phyloP scores from a whole-genome alignment of 1,140 invertebrate species.

The Drosophila pruinosa region DNA sequence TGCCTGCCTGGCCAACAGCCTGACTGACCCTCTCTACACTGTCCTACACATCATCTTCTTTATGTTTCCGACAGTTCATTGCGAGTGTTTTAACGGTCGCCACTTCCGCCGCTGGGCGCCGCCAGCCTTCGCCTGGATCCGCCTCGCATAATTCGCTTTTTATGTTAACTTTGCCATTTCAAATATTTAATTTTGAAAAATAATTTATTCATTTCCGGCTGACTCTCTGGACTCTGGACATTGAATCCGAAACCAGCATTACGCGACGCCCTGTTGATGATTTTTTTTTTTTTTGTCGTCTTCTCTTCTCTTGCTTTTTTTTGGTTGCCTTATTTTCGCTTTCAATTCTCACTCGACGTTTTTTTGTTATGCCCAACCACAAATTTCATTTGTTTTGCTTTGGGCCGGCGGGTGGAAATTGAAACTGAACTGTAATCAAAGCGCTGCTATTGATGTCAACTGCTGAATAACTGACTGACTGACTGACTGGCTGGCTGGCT shows the following conservation, averaged over 20 bases:
- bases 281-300: neutral
- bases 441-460: slow-evolving; percentile 68
- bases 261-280: slow-evolving; percentile 44
- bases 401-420: slow-evolving; percentile 48
- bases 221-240: neutral
- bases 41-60: neutral
- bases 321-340: slow-evolving; percentile 10
- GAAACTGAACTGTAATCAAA: slow-evolving; percentile 75
- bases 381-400: slow-evolving; percentile 63
- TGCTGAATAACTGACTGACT: neutral
- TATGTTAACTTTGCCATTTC: slow-evolving; percentile 76
- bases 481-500: neutral
- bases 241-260: neutral
- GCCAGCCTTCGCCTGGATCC: neutral
- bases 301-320: neutral
- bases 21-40: neutral
- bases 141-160: slow-evolving; percentile 71
- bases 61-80: slow-evolving; percentile 70
- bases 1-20: neutral
- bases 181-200: slow-evolving; percentile 78
- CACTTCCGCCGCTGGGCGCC: slow-evolving; percentile 59
- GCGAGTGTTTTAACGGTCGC: slow-evolving; percentile 75
- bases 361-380: slow-evolving; percentile 39
- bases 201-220: slow-evolving; percentile 77
- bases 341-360: neutral